These are phyloP conservation scores for Synergus laeviventris DNA, from an alignment of 2,888 invertebrate species.

Conservation along the genomic window DNA sequence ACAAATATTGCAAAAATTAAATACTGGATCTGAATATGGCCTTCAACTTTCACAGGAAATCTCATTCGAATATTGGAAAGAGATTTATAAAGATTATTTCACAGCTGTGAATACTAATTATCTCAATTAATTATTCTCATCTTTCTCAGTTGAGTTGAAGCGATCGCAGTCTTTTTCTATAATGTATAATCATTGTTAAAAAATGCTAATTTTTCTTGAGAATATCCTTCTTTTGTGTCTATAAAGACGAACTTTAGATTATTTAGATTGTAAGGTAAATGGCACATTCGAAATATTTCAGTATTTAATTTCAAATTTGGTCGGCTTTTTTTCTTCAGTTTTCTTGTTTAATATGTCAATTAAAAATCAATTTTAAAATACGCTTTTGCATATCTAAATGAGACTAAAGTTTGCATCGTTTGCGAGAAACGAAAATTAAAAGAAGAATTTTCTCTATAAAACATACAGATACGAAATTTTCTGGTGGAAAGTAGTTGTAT, in stretches of 20 bases:
- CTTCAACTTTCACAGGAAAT: background rate
- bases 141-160: background rate
- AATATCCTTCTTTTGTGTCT: background rate
- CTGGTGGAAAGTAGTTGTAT: too few species aligned
- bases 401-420: too few species aligned
- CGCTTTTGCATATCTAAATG: too few species aligned
- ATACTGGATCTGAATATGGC: background rate
- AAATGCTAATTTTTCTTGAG: background rate
- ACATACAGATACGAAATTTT: too few species aligned
- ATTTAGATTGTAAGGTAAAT: background rate
- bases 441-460: too few species aligned
- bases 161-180: background rate
- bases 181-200: background rate
- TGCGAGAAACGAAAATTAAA: too few species aligned
- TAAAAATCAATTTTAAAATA: background rate
- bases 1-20: background rate
- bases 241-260: background rate
- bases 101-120: background rate
- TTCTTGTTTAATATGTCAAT: background rate
- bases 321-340: background rate
- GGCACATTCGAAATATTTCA: background rate
- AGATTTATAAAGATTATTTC: background rate
- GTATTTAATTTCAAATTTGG: background rate
- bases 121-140: background rate
- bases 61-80: background rate